These are phyloP conservation scores for Coelinius sp. DNA, from an alignment of 2,888 invertebrate species.

Conservation along the genomic window DNA sequence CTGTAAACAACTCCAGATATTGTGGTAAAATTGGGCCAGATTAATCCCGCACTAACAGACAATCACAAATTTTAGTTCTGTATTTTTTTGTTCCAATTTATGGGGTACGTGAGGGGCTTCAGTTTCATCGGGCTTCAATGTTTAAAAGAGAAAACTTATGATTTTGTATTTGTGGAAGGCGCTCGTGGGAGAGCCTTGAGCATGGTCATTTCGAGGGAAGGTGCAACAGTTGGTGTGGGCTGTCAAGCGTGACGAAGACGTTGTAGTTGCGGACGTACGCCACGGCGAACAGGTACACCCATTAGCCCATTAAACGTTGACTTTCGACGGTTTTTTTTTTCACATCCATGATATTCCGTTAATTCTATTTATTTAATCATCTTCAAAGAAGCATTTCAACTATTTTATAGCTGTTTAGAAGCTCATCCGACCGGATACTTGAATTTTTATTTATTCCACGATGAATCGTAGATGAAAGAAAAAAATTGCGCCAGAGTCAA, in stretches of 20 bases:
- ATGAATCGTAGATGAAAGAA: constrained; percentile 35
- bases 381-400: not conserved
- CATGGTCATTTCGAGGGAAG: constrained; percentile 41
- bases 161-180: constrained; percentile 4
- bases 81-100: not conserved
- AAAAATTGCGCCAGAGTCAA: constrained; percentile 32
- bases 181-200: constrained; percentile 33
- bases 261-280: constrained; percentile 52
- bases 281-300: constrained; percentile 42
- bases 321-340: constrained; percentile 28
- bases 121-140: constrained; percentile 8
- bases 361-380: not conserved
- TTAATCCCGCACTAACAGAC: not conserved
- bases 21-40: constrained; percentile 17
- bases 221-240: constrained; percentile 63
- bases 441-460: constrained; percentile 13
- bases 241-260: constrained; percentile 59
- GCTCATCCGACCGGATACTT: constrained; percentile 15
- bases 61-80: not conserved
- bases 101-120: not conserved
- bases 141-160: constrained; percentile 2
- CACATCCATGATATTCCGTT: constrained; percentile 37
- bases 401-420: not conserved
- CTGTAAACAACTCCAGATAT: constrained; percentile 15
- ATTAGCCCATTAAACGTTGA: constrained; percentile 37